Percentiles rank a stretch among this genome's conserved stretches.
These are phyloP conservation scores for Hetaerina americana DNA, from an alignment of 1,140 invertebrate genomes.

Conservation along the genomic window DNA sequence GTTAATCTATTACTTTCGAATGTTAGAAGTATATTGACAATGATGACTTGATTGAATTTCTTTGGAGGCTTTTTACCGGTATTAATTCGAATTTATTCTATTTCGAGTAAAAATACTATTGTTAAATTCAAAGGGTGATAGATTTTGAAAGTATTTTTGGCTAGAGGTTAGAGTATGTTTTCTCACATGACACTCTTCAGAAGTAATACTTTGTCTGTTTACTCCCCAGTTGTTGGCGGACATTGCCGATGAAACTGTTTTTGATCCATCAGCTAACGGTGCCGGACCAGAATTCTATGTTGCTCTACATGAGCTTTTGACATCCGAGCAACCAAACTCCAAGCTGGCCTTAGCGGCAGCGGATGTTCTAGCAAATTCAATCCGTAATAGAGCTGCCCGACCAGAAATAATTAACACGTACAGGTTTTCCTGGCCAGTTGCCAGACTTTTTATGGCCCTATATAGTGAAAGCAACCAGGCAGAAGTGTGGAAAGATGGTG, in stretches of 20 bases:
- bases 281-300: not conserved
- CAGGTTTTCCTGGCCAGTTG: not conserved
- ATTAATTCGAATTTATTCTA: not conserved
- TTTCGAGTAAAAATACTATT: not conserved
- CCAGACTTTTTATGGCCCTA: not conserved
- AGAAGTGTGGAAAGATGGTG: not conserved
- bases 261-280: not conserved
- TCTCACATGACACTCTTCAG: not conserved
- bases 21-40: not conserved
- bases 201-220: not conserved
- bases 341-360: not conserved
- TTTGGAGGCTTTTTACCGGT: not conserved
- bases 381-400: not conserved
- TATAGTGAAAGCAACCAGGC: not conserved
- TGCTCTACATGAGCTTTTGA: not conserved
- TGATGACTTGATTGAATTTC: not conserved
- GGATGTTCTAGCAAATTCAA: not conserved
- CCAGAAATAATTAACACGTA: not conserved
- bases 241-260: not conserved
- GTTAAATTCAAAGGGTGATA: not conserved
- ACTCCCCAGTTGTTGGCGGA: not conserved
- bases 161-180: not conserved
- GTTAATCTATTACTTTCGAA: not conserved
- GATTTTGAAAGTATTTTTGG: not conserved
- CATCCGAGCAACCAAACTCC: not conserved